phyloP scores from a whole-genome alignment of 1,140 invertebrate species.

The Chironomus tepperi region DNA sequence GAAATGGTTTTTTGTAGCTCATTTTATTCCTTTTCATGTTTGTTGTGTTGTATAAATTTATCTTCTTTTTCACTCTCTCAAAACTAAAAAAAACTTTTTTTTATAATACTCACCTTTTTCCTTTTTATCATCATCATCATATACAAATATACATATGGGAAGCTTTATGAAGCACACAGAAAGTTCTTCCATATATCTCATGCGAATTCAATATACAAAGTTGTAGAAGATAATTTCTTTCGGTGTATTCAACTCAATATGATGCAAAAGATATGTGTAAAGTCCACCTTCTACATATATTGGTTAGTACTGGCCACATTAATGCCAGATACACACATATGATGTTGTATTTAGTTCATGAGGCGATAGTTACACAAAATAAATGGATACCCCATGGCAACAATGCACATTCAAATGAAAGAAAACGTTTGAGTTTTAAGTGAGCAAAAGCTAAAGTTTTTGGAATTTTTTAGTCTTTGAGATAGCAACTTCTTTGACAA shows the following conservation, averaged over 20 bases:
- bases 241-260: neutral
- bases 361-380: no score
- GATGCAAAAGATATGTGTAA: neutral
- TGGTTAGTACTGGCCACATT: no score
- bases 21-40: conserved; percentile 23
- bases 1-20: neutral
- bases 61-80: neutral
- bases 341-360: no score
- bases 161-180: no score
- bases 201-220: neutral
- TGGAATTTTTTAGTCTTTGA: no score
- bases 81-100: neutral
- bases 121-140: neutral
- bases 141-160: neutral
- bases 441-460: no score
- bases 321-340: no score
- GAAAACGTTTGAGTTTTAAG: no score
- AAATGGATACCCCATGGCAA: no score
- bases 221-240: neutral
- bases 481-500: no score
- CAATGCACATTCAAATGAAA: no score
- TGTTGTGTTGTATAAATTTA: neutral
- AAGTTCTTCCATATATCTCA: neutral
- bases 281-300: neutral
- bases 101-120: conserved; percentile 8